These are phyloP conservation scores for Martes flavigula DNA, from an alignment of 2,797 vertebrate species.

Conservation along the genomic window DNA sequence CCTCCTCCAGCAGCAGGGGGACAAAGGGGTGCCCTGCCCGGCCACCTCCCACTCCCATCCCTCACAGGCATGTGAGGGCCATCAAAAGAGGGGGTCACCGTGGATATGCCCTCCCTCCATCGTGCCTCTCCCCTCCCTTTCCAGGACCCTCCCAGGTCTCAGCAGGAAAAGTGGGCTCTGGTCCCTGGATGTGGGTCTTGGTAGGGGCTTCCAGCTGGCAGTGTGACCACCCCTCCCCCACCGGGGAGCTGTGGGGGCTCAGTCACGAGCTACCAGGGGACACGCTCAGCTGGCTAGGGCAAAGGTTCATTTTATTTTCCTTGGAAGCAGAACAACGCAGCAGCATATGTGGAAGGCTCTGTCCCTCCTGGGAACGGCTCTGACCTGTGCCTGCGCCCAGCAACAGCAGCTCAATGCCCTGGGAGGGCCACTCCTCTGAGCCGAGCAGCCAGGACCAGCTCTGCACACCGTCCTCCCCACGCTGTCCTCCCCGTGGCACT, in stretches of 20 bases:
- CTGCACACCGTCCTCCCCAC: accelerated
- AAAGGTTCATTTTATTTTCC: background rate
- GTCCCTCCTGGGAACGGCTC: background rate
- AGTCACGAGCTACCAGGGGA: background rate
- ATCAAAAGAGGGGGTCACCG: background rate
- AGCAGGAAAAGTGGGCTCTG: background rate
- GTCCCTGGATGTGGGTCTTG: background rate
- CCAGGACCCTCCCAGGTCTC: background rate
- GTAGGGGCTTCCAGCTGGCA: background rate
- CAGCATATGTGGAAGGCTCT: background rate
- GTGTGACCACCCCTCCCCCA: background rate
- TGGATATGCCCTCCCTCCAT: background rate
- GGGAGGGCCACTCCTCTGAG: background rate
- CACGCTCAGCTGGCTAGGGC: background rate
- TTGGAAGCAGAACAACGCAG: background rate
- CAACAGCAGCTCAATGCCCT: background rate
- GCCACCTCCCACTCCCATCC: background rate
- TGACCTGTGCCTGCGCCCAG: background rate
- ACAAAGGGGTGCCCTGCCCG: background rate
- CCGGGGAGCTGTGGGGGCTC: background rate
- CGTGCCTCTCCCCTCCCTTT: background rate
- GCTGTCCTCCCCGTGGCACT: background rate
- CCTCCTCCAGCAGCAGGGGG: background rate
- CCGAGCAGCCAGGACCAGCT: accelerated
- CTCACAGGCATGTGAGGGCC: background rate